Base-by-base conservation (phyloP, 2,888 invertebrate species). In the Oscheius myriophilus region DNA sequence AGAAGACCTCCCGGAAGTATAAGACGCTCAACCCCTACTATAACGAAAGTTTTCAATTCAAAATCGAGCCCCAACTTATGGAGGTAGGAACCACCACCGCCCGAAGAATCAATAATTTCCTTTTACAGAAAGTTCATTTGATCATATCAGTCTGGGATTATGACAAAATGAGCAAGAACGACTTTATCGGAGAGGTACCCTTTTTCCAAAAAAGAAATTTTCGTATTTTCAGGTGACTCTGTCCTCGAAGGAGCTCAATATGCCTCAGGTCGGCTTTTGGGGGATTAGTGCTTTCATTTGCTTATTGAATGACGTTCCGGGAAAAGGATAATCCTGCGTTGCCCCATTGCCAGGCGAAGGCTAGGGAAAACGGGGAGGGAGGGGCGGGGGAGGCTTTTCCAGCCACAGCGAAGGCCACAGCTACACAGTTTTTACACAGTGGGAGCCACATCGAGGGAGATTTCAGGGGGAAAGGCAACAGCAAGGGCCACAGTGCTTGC, bases 1-100 rank as follows among this genome's bases (percentile, higher is more conserved):
- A 86, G 76, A 86, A 86, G 72, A 86, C 86, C 14, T 79, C 82
- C 1, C 67, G 83, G n/a, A 86, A 86, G 61, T 83, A 79, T 73
- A 85, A 86, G 51, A 80, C 80, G 11, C 62, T 80, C 39, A 81
- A 81, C 66, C 82, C 82, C 7, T 85, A 85, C 66, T 86, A 84
- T 74, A 86, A 86, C 70, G 86, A 86, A 69, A 86, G 84, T 58
- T 86, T 86, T 71, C 86, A 86, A 66, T 86, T 86, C 76, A 84
- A 84, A 61, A 76, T 86, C 49, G 76, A 80, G 23, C 81, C 84
- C 16, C 75, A 84, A 62, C 78, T 85, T 71, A 79, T 80, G 72
- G 76, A 80, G 62, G 80, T 80, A 43, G 67, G 72, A 33, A 11
- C 18, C n/a, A n/a, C n/a, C n/a, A n/a, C n/a, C n/a, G n/a, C n/a